phyloP scores from a whole-genome alignment of 2,888 invertebrate species.

The Cephus rjabovi region DNA sequence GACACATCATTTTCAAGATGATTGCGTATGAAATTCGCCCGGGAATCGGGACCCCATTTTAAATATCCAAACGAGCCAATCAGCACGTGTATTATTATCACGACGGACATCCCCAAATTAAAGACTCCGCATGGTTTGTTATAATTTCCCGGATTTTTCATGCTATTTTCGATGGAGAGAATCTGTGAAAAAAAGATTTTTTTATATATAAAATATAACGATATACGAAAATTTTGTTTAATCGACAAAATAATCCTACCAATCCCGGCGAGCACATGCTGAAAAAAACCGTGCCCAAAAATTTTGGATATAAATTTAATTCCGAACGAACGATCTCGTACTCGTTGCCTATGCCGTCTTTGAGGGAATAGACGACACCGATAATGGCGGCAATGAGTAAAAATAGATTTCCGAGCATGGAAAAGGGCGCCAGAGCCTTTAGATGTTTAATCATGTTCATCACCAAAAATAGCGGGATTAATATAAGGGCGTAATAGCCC shows the following conservation, averaged over 20 bases:
- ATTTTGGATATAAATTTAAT: constrained; percentile 40
- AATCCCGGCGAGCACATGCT: constrained; percentile 47
- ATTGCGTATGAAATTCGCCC: constrained; percentile 46
- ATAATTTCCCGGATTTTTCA: constrained; percentile 43
- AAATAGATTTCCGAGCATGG: constrained; percentile 39
- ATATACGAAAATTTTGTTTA: neutral
- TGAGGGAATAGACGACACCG: constrained; percentile 39
- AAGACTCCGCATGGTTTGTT: constrained; percentile 40
- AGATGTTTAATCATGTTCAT: constrained; percentile 42
- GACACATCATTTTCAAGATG: constrained; percentile 36
- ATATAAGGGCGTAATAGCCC: constrained; percentile 35
- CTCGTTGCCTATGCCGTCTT: constrained; percentile 34
- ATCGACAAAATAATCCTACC: constrained; percentile 24
- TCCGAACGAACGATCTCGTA: constrained; percentile 36
- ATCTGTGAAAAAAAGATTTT: constrained; percentile 27
- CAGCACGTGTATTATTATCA: constrained; percentile 33
- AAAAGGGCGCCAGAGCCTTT: constrained; percentile 35
- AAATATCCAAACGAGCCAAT: constrained; percentile 43
- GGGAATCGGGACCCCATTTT: constrained; percentile 39
- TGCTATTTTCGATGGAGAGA: constrained; percentile 44
- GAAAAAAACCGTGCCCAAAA: constrained; percentile 46
- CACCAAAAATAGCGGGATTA: constrained; percentile 41
- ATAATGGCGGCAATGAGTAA: constrained; percentile 33
- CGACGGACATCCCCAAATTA: constrained; percentile 43
- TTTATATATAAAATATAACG: neutral